Conservation (phyloP, 2,113 vertebrate genomes). For the Pteruthius melanotis region DNA sequence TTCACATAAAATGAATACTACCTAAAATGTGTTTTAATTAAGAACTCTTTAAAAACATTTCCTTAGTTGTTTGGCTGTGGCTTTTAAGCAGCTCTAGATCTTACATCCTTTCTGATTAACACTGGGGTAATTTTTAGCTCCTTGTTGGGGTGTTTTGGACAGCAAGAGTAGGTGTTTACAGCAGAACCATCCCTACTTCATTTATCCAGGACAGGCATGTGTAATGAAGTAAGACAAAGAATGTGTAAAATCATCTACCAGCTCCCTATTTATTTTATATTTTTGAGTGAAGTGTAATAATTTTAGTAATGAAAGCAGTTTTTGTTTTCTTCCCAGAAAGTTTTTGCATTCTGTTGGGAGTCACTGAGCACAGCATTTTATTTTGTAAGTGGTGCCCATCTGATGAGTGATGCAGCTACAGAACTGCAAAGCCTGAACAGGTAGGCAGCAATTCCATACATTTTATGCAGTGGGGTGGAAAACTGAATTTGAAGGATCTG, state of each 20-base stretch:
- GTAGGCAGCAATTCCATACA: background rate
- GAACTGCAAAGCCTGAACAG: background rate
- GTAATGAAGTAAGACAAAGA: conserved; percentile 1
- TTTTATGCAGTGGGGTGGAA: background rate
- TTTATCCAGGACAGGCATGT: background rate
- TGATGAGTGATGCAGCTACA: background rate
- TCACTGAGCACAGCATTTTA: background rate
- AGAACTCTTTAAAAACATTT: background rate
- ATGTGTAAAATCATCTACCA: background rate
- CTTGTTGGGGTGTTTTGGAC: background rate
- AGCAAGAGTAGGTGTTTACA: background rate
- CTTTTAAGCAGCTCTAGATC: background rate
- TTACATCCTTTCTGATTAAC: background rate
- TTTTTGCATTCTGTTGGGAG: background rate
- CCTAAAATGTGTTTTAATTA: background rate
- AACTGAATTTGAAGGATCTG: background rate
- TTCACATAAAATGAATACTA: background rate
- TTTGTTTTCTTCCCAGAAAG: conserved; percentile 18
- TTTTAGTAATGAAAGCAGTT: background rate
- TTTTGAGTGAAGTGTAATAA: background rate
- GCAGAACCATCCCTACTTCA: background rate
- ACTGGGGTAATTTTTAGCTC: background rate
- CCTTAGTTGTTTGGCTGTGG: background rate
- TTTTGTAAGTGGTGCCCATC: background rate
- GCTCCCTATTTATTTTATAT: background rate